Evolutionary conservation across 2,113 vertebrate genomes (phyloP).

Genomic region (Rhea pennata): DNA sequence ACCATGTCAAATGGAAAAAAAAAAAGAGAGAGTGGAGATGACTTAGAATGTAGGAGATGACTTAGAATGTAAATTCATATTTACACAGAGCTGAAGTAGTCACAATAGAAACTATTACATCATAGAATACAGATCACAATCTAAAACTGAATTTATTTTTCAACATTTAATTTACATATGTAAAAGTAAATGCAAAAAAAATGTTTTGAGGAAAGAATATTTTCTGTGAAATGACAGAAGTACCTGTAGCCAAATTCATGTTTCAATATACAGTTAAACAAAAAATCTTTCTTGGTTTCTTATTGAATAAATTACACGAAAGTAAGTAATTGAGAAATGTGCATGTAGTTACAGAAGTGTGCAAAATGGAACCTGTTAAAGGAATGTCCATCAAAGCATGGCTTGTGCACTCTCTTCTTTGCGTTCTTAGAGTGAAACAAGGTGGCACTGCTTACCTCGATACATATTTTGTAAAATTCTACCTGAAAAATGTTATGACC

Average conservation of each 20-base stretch:
- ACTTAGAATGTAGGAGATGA: not conserved
- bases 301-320: not conserved
- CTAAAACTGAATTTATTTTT: not conserved
- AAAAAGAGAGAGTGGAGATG: not conserved
- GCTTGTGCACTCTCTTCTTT: not conserved
- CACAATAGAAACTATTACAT: not conserved
- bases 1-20: not conserved
- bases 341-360: not conserved
- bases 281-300: not conserved
- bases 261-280: not conserved
- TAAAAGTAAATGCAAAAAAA: not conserved
- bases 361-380: not conserved
- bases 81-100: not conserved
- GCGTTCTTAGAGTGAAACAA: not conserved
- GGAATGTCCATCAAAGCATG: not conserved
- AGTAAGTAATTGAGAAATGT: not conserved
- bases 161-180: not conserved
- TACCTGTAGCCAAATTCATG: not conserved
- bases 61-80: not conserved
- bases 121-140: not conserved
- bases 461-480: not conserved
- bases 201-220: not conserved
- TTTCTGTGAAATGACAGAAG: not conserved
- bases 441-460: not conserved
- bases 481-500: not conserved